These are phyloP conservation scores for Eulemur rubriventer DNA, from an alignment of 2,797 vertebrate genomes.

Conservation along the genomic window DNA sequence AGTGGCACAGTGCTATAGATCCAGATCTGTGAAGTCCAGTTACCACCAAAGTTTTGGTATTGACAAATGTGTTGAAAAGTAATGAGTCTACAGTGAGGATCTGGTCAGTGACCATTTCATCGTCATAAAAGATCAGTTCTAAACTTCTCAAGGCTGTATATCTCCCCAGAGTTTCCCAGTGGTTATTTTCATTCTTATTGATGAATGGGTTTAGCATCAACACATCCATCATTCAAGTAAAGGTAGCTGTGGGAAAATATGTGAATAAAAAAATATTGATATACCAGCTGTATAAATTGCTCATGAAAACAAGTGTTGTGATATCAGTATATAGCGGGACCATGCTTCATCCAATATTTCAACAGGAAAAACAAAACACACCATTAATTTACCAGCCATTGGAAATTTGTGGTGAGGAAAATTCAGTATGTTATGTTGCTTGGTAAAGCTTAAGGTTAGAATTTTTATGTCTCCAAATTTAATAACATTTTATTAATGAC, in stretches of 20 bases:
- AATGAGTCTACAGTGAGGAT: slow-evolving; percentile 16
- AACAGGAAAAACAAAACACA: slow-evolving; percentile 48
- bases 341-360: not conserved
- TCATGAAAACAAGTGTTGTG: not conserved
- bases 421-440: slow-evolving; percentile 45
- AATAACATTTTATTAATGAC: slow-evolving; percentile 28
- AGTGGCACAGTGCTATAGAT: not conserved
- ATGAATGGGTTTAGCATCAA: not conserved
- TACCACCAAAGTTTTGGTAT: slow-evolving; percentile 20
- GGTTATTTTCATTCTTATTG: slow-evolving; percentile 43
- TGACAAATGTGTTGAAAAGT: slow-evolving; percentile 46
- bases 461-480: slow-evolving; percentile 17
- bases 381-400: slow-evolving; percentile 24
- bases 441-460: slow-evolving; percentile 12
- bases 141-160: slow-evolving; percentile 58
- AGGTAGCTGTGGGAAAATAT: not conserved
- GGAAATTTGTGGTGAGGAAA: slow-evolving; percentile 46
- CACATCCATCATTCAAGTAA: slow-evolving; percentile 34
- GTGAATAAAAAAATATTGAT: slow-evolving; percentile 52
- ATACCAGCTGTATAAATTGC: not conserved
- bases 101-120: slow-evolving; percentile 7
- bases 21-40: slow-evolving; percentile 7
- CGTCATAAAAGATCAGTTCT: slow-evolving; percentile 56
- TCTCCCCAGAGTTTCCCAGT: slow-evolving; percentile 49
- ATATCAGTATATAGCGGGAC: not conserved